A percentile compares a stretch with the other conserved stretches of the same genome.
Evolutionary conservation across 2,888 invertebrate genomes (phyloP).

Genomic region (Hydropsyche betteni): DNA sequence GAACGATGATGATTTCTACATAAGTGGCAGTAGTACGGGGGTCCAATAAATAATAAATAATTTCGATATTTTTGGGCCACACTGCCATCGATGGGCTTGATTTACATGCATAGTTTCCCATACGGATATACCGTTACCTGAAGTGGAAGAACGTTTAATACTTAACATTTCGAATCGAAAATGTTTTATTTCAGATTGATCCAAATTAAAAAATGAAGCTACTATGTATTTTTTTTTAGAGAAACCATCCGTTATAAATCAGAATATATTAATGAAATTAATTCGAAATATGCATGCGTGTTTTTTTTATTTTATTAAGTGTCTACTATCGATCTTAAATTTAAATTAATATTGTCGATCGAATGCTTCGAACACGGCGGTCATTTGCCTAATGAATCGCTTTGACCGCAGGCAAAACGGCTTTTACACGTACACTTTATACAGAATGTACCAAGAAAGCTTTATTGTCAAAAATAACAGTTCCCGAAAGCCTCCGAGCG

Average conservation of each 20-base stretch:
- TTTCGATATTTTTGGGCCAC: constrained; percentile 18
- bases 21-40: constrained; percentile 2
- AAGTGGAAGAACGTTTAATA: too few species aligned
- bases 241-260: too few species aligned
- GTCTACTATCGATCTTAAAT: too few species aligned
- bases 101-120: neutral
- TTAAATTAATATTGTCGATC: too few species aligned
- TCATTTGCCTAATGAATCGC: neutral
- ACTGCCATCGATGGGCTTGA: constrained; percentile 9
- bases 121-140: neutral
- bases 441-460: neutral
- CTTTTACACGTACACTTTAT: neutral
- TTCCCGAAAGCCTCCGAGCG: neutral
- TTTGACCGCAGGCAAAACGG: neutral
- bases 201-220: too few species aligned
- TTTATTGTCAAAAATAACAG: constrained; percentile 6
- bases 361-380: too few species aligned
- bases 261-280: too few species aligned
- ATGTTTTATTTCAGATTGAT: too few species aligned
- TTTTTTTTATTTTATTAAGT: too few species aligned
- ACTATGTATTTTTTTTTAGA: too few species aligned
- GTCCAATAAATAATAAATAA: constrained; percentile 24
- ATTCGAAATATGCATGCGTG: too few species aligned
- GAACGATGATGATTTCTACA: neutral
- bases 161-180: too few species aligned